These are phyloP conservation scores for Biston betularia DNA, from an alignment of 2,888 invertebrate genomes.

Conservation along the genomic window DNA sequence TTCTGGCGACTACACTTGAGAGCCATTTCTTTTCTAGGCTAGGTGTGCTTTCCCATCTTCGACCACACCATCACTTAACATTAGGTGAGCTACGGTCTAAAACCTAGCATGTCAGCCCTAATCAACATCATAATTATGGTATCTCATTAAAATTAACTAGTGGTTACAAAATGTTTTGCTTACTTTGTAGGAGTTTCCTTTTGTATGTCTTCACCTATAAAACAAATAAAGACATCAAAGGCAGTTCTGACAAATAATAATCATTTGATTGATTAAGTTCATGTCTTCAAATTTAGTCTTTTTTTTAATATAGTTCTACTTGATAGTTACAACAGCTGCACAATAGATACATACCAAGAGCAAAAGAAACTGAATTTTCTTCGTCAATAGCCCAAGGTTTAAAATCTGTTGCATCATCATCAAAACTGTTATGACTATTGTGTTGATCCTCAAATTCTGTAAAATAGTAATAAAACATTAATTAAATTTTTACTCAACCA, in stretches of 20 bases:
- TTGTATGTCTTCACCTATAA: slow-evolving; percentile 45
- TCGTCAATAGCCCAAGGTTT: slow-evolving; percentile 29
- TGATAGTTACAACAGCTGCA: not conserved
- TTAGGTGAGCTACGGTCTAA: too few relatives aligned
- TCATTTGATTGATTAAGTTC: too few relatives aligned
- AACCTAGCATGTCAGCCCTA: too few relatives aligned
- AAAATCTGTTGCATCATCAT: slow-evolving; percentile 27
- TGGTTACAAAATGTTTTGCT: not conserved
- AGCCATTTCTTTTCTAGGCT: too few relatives aligned
- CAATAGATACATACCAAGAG: slow-evolving; percentile 5
- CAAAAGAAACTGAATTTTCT: slow-evolving; percentile 19
- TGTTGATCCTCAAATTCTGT: slow-evolving; percentile 20
- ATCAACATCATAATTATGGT: too few relatives aligned
- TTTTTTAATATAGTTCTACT: not conserved
- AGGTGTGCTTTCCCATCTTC: too few relatives aligned
- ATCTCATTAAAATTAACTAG: too few relatives aligned
- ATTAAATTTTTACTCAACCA: too few relatives aligned
- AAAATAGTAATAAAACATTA: not conserved
- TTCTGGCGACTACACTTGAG: too few relatives aligned
- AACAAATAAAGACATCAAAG: not conserved
- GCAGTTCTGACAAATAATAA: too few relatives aligned
- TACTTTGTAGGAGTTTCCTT: slow-evolving; percentile 43
- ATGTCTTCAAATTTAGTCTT: too few relatives aligned
- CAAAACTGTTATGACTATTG: slow-evolving; percentile 8
- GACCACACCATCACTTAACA: too few relatives aligned